Conservation (phyloP, 2,113 vertebrate genomes). For the Protomyctophum bolini region DNA sequence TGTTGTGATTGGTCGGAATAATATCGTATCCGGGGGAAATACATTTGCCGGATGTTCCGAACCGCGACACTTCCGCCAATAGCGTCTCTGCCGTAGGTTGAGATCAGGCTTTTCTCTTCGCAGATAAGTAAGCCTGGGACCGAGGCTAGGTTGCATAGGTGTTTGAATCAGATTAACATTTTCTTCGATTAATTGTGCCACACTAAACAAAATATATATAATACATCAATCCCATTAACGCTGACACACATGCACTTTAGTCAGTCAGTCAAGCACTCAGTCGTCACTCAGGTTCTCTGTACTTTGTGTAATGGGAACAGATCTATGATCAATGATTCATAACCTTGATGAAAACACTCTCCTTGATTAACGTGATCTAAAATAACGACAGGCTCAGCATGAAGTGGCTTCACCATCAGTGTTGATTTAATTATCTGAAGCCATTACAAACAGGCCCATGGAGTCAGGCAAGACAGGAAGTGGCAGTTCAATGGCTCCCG, state of each 20-base stretch:
- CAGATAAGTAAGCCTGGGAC: too few species aligned
- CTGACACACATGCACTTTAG: background rate
- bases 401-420: background rate
- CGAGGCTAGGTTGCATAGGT: too few species aligned
- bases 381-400: background rate
- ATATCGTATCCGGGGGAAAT: too few species aligned
- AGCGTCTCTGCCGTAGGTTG: too few species aligned
- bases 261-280: background rate
- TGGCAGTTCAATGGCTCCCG: conserved; percentile 6
- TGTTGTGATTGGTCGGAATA: too few species aligned
- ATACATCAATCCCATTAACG: too few species aligned
- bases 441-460: background rate
- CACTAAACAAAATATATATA: too few species aligned
- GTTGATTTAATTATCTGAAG: conserved; percentile 5
- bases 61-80: too few species aligned
- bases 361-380: conserved; percentile 15
- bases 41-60: too few species aligned
- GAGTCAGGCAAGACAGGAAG: background rate
- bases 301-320: conserved; percentile 22
- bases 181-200: too few species aligned
- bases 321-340: conserved; percentile 36
- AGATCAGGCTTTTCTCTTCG: too few species aligned
- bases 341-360: conserved; percentile 11
- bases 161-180: too few species aligned
- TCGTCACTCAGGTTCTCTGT: background rate